Evolutionary conservation across 2,888 invertebrate species (phyloP).

Genomic region (Melinaea menophilus): DNA sequence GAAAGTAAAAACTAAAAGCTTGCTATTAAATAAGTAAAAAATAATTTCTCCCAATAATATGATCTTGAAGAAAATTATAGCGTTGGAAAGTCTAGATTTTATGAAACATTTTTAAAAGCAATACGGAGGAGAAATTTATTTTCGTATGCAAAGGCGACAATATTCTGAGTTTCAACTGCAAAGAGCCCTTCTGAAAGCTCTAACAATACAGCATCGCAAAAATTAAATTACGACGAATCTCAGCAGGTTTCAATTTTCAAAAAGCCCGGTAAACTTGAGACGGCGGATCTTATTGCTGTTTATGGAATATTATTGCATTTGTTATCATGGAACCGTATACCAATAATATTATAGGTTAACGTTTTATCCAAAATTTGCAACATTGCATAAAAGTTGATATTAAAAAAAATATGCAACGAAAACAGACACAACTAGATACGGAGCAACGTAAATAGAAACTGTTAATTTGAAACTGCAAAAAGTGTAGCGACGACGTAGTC

Average conservation of each 20-base stretch:
- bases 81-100: slow-evolving; percentile 1
- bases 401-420: slow-evolving; percentile 23
- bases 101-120: slow-evolving; percentile 19
- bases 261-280: slow-evolving; percentile 50
- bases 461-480: slow-evolving; percentile 62
- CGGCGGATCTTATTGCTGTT: slow-evolving; percentile 47
- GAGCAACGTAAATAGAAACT: slow-evolving; percentile 42
- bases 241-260: slow-evolving; percentile 65
- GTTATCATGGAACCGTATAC: slow-evolving; percentile 25
- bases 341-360: slow-evolving; percentile 4
- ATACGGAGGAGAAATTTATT: slow-evolving; percentile 27
- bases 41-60: slow-evolving; percentile 3
- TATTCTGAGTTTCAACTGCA: slow-evolving; percentile 47
- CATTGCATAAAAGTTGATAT: slow-evolving; percentile 2
- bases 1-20: not conserved
- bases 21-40: not conserved
- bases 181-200: slow-evolving; percentile 54
- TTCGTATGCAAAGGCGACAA: slow-evolving; percentile 35
- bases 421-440: slow-evolving; percentile 27
- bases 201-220: slow-evolving; percentile 66
- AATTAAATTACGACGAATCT: slow-evolving; percentile 70
- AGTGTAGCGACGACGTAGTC: slow-evolving; percentile 51
- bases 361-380: not conserved
- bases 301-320: slow-evolving; percentile 55
- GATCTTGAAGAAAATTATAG: slow-evolving; percentile 6